These are phyloP conservation scores for Aulostomus chinensis DNA, from an alignment of 2,797 vertebrate genomes.

Conservation along the genomic window DNA sequence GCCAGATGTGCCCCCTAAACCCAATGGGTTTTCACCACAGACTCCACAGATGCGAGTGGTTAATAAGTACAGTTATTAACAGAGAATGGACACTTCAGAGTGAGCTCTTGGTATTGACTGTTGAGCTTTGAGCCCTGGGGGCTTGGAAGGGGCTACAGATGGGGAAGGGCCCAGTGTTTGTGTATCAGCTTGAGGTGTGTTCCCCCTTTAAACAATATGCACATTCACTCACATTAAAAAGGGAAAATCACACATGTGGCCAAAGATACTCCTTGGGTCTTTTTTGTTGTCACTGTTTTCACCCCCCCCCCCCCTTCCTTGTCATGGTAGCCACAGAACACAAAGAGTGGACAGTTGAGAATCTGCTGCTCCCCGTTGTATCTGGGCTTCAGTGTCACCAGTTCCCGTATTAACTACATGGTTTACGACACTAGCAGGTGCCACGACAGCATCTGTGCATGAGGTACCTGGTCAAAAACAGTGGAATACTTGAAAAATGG, in stretches of 20 bases:
- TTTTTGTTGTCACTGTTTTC: slow-evolving; percentile 41
- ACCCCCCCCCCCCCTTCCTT: slow-evolving; percentile 54
- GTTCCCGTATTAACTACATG: slow-evolving; percentile 42
- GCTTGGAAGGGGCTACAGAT: slow-evolving; percentile 33
- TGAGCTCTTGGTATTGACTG: slow-evolving; percentile 69
- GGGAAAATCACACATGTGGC: slow-evolving; percentile 86
- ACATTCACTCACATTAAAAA: slow-evolving; percentile 72
- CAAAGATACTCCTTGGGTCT: slow-evolving; percentile 85
- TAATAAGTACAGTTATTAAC: slow-evolving; percentile 97
- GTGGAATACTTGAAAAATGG: slow-evolving; percentile 96
- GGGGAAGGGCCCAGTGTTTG: slow-evolving; percentile 68
- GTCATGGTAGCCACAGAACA: slow-evolving; percentile 54
- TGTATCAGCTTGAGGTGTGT: slow-evolving; percentile 61
- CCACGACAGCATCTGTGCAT: slow-evolving; percentile 11
- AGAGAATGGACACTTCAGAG: slow-evolving; percentile 53
- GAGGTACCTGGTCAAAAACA: slow-evolving; percentile 50
- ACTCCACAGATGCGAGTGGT: slow-evolving; percentile 92
- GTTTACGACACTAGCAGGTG: slow-evolving; percentile 36
- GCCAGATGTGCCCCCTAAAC: slow-evolving; percentile 98
- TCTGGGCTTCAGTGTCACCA: slow-evolving; percentile 39
- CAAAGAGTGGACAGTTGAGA: slow-evolving; percentile 42
- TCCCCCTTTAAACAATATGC: slow-evolving; percentile 79
- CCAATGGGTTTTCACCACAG: slow-evolving; percentile 91
- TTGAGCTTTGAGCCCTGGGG: slow-evolving; percentile 57
- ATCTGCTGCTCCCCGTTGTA: slow-evolving; percentile 44